These are phyloP conservation scores for Nowickia ferox DNA, from an alignment of 2,888 invertebrate species.

Conservation along the genomic window DNA sequence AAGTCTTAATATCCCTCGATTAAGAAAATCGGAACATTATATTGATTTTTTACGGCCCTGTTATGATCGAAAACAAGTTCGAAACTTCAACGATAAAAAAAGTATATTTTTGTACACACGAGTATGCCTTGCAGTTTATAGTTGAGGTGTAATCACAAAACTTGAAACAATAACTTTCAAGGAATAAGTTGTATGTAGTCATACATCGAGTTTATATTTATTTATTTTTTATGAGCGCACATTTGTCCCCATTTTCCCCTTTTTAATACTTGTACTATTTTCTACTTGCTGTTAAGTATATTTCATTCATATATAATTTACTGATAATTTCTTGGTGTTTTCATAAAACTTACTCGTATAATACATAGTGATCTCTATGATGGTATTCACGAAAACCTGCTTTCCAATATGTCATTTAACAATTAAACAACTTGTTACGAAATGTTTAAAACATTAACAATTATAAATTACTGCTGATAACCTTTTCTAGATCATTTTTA, in stretches of 20 bases:
- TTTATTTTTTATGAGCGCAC: neutral
- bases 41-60: no score
- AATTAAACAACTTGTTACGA: constrained; percentile 36
- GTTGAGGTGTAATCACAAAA: no score
- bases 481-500: constrained; percentile 36
- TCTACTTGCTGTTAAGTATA: constrained; percentile 21
- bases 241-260: constrained; percentile 40
- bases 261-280: neutral
- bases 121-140: no score
- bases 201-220: neutral
- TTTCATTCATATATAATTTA: constrained; percentile 47
- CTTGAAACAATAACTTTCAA: no score
- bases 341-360: constrained; percentile 38
- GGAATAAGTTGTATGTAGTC: no score
- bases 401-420: constrained; percentile 41
- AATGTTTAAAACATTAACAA: constrained; percentile 39
- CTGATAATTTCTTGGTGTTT: constrained; percentile 56
- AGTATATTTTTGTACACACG: no score
- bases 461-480: constrained; percentile 56
- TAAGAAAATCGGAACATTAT: no score
- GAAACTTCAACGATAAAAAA: no score
- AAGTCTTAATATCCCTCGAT: no score
- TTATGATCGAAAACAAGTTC: no score
- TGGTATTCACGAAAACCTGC: constrained; percentile 36
- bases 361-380: constrained; percentile 17